These are phyloP conservation scores for Leptodirus hochenwartii DNA, from an alignment of 2,888 invertebrate species.

Conservation along the genomic window DNA sequence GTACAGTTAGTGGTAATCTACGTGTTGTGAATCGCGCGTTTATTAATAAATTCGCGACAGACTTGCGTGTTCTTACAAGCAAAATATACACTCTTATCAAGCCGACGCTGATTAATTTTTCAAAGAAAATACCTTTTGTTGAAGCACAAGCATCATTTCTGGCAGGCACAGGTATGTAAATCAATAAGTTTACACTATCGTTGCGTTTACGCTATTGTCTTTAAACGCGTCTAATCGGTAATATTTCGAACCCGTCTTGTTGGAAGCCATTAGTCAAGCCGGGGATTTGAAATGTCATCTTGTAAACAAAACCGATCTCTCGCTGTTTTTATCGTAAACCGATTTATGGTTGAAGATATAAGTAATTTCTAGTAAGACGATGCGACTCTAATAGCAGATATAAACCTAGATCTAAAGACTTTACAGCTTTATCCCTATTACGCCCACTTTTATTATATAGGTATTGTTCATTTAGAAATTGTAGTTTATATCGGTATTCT, in stretches of 20 bases:
- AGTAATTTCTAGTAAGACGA: no score
- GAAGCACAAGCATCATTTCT: slow-evolving; percentile 20
- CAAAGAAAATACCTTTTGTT: slow-evolving; percentile 26
- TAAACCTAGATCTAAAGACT: no score
- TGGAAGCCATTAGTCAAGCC: slow-evolving; percentile 33
- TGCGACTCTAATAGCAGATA: no score
- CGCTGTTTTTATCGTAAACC: not conserved
- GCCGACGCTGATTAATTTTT: slow-evolving; percentile 35
- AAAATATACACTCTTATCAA: slow-evolving; percentile 32
- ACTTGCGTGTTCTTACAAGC: no score
- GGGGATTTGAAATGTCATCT: slow-evolving; percentile 27
- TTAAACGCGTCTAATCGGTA: no score
- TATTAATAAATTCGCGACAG: slow-evolving; percentile 28
- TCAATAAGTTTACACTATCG: slow-evolving; percentile 20
- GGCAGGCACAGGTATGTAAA: slow-evolving; percentile 22
- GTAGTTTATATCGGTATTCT: no score
- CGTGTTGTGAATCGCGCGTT: slow-evolving; percentile 32
- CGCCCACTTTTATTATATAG: slow-evolving; percentile 1
- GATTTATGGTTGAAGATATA: no score
- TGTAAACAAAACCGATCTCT: slow-evolving; percentile 19
- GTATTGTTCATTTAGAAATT: no score
- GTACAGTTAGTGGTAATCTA: slow-evolving; percentile 58
- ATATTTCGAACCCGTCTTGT: no score
- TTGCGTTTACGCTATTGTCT: slow-evolving; percentile 33
- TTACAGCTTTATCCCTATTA: no score